These are phyloP conservation scores for Drosophila ogumai DNA, from an alignment of 1,140 invertebrate species.

Conservation along the genomic window DNA sequence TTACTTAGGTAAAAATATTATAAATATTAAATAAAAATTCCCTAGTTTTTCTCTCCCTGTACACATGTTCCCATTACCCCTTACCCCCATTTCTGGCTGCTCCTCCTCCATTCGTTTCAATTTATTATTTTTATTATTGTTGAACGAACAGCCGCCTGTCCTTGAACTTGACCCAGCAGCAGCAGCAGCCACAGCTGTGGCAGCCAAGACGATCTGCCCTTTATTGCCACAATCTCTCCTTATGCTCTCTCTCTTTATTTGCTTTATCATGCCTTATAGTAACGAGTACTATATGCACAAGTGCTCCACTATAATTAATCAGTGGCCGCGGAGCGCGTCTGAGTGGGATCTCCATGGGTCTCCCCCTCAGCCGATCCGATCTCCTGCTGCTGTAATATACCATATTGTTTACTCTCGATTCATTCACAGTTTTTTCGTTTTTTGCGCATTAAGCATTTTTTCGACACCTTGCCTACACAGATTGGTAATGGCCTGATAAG, in stretches of 20 bases:
- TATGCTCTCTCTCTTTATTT: slow-evolving; percentile 51
- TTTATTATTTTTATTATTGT: slow-evolving; percentile 49
- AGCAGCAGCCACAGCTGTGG: slow-evolving; percentile 37
- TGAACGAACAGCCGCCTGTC: slow-evolving; percentile 51
- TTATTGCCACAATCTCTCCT: slow-evolving; percentile 50
- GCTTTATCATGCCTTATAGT: slow-evolving; percentile 55
- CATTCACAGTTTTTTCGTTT: slow-evolving; percentile 33
- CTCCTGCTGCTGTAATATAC: slow-evolving; percentile 19
- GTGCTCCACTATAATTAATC: slow-evolving; percentile 71
- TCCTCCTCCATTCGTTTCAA: slow-evolving; percentile 64
- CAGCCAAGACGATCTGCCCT: slow-evolving; percentile 61
- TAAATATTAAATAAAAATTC: neutral
- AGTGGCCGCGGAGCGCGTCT: slow-evolving; percentile 42
- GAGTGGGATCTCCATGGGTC: slow-evolving; percentile 28
- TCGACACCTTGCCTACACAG: slow-evolving; percentile 45
- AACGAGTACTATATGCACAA: slow-evolving; percentile 51
- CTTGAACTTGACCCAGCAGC: slow-evolving; percentile 78
- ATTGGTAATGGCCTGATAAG: slow-evolving; percentile 55
- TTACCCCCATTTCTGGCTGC: slow-evolving; percentile 24
- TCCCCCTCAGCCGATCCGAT: slow-evolving; percentile 19
- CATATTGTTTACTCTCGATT: slow-evolving; percentile 53
- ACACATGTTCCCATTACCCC: slow-evolving; percentile 28
- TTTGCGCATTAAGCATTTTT: slow-evolving; percentile 64
- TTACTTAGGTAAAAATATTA: neutral
- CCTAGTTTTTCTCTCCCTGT: slow-evolving; percentile 15